Conservation (phyloP, 2,888 invertebrate species). For the Metalampra italica region DNA sequence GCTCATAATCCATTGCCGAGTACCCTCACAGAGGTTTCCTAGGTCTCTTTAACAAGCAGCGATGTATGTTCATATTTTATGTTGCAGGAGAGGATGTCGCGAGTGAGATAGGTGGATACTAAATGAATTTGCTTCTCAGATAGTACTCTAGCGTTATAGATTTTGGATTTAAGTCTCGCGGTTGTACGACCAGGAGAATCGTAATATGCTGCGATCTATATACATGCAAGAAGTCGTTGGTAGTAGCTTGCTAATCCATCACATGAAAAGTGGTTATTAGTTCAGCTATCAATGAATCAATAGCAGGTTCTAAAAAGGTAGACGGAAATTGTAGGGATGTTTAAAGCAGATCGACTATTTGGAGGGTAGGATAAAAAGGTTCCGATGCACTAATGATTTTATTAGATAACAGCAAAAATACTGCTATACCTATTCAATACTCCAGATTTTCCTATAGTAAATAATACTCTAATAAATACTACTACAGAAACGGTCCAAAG, state of each 20-base stretch:
- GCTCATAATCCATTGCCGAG: slow-evolving; percentile 24
- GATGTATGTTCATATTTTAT: slow-evolving; percentile 22
- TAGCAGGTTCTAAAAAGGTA: no score
- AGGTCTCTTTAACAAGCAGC: slow-evolving; percentile 4
- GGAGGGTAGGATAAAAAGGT: no score
- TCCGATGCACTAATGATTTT: no score
- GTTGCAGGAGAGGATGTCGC: slow-evolving; percentile 21
- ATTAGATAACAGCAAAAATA: no score
- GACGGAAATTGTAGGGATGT: no score
- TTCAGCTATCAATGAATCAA: no score
- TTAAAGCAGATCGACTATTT: no score
- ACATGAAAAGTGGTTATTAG: not conserved
- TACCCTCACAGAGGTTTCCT: not conserved
- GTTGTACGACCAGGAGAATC: slow-evolving; percentile 43
- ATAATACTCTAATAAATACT: no score
- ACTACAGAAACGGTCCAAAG: no score
- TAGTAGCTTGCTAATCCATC: no score
- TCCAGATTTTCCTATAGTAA: no score
- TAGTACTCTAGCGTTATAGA: slow-evolving; percentile 66
- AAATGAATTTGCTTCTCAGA: slow-evolving; percentile 60
- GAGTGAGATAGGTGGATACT: slow-evolving; percentile 36
- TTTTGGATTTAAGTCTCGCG: slow-evolving; percentile 60
- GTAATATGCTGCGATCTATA: slow-evolving; percentile 11
- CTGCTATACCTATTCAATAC: no score
- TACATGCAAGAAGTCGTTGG: not conserved